A percentile compares a stretch with the other conserved stretches of the same genome.
Evolutionary conservation across 2,797 vertebrate genomes (phyloP).

Genomic region (Falco peregrinus): DNA sequence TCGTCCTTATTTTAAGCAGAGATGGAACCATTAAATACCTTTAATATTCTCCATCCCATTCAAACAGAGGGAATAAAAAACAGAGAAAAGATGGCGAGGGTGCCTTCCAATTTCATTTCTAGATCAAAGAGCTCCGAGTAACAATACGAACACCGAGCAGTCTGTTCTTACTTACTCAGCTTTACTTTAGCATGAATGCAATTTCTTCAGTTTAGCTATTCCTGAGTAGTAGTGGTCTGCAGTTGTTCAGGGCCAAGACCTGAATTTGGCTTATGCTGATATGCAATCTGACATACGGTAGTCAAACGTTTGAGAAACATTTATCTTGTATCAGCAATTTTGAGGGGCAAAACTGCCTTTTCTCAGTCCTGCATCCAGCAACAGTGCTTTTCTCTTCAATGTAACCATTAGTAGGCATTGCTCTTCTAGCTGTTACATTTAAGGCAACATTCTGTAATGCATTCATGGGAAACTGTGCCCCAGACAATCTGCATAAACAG

Average conservation of each 20-base stretch:
- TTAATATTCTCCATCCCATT: neutral
- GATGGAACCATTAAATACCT: neutral
- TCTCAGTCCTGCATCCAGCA: neutral
- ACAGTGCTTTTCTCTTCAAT: neutral
- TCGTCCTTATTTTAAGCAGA: neutral
- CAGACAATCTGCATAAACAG: neutral
- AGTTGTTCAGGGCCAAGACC: neutral
- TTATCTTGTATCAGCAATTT: neutral
- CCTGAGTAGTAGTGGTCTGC: neutral
- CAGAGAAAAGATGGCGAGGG: neutral
- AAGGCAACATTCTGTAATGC: neutral
- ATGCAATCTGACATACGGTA: neutral
- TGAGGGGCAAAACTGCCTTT: neutral
- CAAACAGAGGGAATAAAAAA: neutral
- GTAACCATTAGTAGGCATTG: neutral
- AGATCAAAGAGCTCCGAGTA: neutral
- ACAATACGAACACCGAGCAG: neutral
- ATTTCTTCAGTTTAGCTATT: neutral
- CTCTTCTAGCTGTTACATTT: neutral
- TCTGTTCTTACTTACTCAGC: neutral
- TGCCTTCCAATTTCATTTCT: neutral
- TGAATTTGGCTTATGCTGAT: neutral
- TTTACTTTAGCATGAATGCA: neutral
- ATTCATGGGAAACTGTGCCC: neutral
- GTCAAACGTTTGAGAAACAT: neutral